These are phyloP conservation scores for Steatocranus sp. DNA, from an alignment of 2,797 vertebrate genomes.

Conservation along the genomic window DNA sequence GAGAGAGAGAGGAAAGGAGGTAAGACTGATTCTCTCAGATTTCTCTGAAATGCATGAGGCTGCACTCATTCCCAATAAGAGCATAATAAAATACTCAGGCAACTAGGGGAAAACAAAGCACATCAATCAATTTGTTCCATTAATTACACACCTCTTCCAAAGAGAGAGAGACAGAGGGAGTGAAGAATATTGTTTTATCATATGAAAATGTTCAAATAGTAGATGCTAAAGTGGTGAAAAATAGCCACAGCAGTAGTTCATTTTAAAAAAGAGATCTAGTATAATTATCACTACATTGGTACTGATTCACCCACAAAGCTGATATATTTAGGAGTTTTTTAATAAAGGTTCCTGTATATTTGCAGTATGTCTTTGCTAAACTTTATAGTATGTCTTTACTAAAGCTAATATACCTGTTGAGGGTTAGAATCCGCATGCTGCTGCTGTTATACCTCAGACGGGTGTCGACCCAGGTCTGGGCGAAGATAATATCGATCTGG, in stretches of 20 bases:
- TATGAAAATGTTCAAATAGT: conserved; percentile 15
- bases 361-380: neutral
- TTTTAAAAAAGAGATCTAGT: neutral
- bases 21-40: neutral
- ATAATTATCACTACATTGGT: neutral
- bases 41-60: neutral
- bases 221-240: neutral
- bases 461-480: conserved; percentile 91
- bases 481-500: conserved; percentile 95
- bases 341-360: neutral
- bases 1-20: neutral
- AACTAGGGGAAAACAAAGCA: conserved; percentile 33
- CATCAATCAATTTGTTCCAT: conserved; percentile 55
- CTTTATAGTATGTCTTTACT: neutral
- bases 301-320: neutral
- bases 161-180: neutral
- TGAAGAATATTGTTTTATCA: conserved; percentile 13
- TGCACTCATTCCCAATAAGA: conserved; percentile 8
- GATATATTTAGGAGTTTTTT: neutral
- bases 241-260: neutral
- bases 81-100: conserved; percentile 27
- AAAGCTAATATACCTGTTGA: conserved; percentile 61
- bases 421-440: conserved; percentile 87
- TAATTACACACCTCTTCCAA: conserved; percentile 42
- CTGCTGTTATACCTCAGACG: conserved; percentile 91